Evolutionary conservation across 1,140 invertebrate species (phyloP).

Genomic region (Drosophila mojavensis): DNA sequence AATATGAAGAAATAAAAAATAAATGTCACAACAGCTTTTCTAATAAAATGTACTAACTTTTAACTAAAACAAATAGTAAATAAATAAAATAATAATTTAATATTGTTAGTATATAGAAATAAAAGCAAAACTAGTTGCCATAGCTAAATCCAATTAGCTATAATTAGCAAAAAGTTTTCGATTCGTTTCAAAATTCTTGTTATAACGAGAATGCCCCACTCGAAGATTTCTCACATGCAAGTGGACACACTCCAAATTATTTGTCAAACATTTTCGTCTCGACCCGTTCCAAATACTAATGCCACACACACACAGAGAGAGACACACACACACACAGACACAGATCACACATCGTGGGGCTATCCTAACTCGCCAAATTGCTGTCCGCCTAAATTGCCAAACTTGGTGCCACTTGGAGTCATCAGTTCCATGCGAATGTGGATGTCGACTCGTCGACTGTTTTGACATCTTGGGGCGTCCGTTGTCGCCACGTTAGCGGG

Average conservation of each 20-base stretch:
- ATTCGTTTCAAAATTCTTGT: conserved; percentile 3
- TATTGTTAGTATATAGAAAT: too few relatives aligned
- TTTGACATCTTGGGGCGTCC: conserved; percentile 76
- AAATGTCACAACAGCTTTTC: too few relatives aligned
- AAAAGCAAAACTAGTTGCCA: too few relatives aligned
- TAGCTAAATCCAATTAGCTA: too few relatives aligned
- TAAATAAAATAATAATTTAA: too few relatives aligned
- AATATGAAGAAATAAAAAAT: too few relatives aligned
- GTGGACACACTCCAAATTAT: conserved; percentile 65
- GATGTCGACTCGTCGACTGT: conserved; percentile 24
- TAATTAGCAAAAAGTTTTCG: too few relatives aligned
- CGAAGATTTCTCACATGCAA: conserved; percentile 17
- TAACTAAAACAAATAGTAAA: too few relatives aligned
- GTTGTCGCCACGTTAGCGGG: conserved; percentile 47
- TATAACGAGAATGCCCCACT: conserved; percentile 40
- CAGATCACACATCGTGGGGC: conserved; percentile 37
- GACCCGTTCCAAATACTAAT: conserved; percentile 63
- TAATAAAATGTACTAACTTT: too few relatives aligned
- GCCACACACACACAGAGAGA: conserved; percentile 66
- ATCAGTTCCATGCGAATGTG: conserved; percentile 14
- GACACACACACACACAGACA: conserved; percentile 69
- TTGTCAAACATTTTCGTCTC: conserved; percentile 67
- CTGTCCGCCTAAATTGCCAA: conserved; percentile 75
- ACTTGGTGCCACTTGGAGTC: conserved; percentile 50
- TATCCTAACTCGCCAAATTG: conserved; percentile 48